Percentiles rank a stretch among this genome's conserved stretches.
phyloP scores from a whole-genome alignment of 2,113 vertebrate species.

The Prionailurus viverrinus region DNA sequence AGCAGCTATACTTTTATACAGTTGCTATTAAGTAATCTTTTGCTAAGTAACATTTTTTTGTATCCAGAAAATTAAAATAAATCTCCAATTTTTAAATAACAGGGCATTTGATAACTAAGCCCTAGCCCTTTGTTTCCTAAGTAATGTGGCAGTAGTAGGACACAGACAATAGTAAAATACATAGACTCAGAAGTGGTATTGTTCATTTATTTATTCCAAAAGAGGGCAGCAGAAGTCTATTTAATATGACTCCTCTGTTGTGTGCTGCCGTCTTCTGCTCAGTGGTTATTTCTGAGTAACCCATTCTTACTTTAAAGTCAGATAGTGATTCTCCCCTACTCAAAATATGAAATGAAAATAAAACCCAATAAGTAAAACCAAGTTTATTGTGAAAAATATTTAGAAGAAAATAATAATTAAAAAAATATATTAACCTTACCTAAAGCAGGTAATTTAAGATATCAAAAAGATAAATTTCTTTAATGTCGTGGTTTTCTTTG shows the following conservation, averaged over 20 bases:
- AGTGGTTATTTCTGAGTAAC: conserved; percentile 61
- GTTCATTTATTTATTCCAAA: conserved; percentile 83
- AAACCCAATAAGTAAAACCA: not conserved
- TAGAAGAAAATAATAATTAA: not conserved
- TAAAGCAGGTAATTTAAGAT: not conserved
- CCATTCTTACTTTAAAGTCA: conserved; percentile 25
- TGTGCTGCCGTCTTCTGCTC: conserved; percentile 53
- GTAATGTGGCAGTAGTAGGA: not conserved
- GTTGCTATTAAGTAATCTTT: not conserved
- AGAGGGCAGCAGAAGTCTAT: conserved; percentile 89
- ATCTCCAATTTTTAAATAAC: not conserved
- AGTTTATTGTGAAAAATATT: not conserved
- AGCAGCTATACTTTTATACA: not conserved
- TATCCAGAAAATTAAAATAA: not conserved
- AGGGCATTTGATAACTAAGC: conserved; percentile 28
- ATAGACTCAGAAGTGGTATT: not conserved
- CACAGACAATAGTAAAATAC: conserved; percentile 47
- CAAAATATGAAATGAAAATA: not conserved
- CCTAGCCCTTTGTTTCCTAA: conserved; percentile 60
- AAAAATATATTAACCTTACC: not conserved
- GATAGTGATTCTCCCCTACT: not conserved
- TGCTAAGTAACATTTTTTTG: conserved; percentile 34
- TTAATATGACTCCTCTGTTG: conserved; percentile 13
- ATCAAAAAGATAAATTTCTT: not conserved
- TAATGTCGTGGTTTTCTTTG: conserved; percentile 50